Percentiles rank a stretch among this genome's conserved stretches.
Conservation (phyloP, 2,888 invertebrate genomes). For the Pandemis heparana region DNA sequence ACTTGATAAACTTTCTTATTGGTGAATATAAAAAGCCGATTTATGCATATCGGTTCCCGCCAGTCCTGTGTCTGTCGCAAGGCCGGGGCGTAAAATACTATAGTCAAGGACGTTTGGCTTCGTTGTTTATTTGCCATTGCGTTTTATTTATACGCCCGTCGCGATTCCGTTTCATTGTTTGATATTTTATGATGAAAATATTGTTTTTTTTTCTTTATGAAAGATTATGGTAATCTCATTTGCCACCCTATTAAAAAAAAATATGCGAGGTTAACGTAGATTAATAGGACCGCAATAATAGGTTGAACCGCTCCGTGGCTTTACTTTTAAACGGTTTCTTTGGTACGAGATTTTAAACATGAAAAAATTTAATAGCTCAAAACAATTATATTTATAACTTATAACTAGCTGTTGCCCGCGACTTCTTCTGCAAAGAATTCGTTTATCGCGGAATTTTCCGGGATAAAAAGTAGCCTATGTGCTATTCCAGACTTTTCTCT, state of each 20-base stretch:
- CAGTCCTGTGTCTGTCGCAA: constrained; percentile 4
- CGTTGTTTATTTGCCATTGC: constrained; percentile 38
- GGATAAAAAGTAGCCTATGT: too few relatives aligned
- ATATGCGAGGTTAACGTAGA: too few relatives aligned
- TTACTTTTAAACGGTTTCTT: background rate
- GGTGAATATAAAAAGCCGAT: constrained; percentile 5
- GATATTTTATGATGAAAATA: constrained; percentile 3
- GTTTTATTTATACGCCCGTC: constrained; percentile 21
- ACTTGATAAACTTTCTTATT: constrained; percentile 20
- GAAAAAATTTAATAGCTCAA: background rate
- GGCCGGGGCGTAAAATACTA: constrained; percentile 12
- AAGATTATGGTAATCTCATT: background rate
- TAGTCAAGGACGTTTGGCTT: constrained; percentile 2
- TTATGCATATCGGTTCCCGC: background rate
- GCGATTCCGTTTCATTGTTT: constrained; percentile 27
- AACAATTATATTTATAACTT: too few relatives aligned
- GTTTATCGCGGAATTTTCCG: too few relatives aligned
- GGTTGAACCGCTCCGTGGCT: too few relatives aligned
- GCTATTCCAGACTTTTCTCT: too few relatives aligned
- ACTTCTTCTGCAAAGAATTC: too few relatives aligned
- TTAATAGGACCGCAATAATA: too few relatives aligned
- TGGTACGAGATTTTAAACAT: background rate
- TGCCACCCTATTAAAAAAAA: too few relatives aligned
- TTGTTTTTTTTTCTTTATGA: background rate
- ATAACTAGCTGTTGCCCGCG: too few relatives aligned